Evolutionary conservation across 2,888 invertebrate species (phyloP).

Genomic region (Clunio marinus): DNA sequence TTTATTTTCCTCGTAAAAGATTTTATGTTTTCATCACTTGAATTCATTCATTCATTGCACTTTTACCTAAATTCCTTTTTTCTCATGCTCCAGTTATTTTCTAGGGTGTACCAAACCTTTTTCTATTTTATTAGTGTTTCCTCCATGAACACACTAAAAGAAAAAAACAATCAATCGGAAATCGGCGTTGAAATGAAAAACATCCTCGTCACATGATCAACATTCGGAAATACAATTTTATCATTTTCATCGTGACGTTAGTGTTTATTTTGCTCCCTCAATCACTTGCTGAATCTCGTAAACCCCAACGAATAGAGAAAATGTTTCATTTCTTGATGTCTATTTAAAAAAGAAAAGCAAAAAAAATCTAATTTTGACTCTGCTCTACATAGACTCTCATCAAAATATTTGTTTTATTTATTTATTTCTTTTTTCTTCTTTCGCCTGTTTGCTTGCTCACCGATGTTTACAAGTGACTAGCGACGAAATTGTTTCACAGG

Average conservation of each 20-base stretch:
- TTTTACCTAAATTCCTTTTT: no score
- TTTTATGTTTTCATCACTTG: no score
- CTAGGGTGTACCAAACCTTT: no score
- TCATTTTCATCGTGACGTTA: neutral
- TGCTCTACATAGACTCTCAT: neutral
- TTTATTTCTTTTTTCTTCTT: no score
- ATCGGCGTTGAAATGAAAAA: neutral
- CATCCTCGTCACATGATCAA: neutral
- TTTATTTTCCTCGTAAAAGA: no score
- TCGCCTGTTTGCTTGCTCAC: neutral
- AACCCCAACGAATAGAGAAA: neutral
- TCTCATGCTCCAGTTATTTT: no score
- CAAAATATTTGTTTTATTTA: no score
- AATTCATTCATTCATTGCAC: no score
- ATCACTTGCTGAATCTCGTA: neutral
- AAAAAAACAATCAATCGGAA: neutral
- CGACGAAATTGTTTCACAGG: neutral
- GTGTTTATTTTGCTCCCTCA: neutral
- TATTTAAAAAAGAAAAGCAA: neutral
- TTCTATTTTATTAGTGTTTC: no score
- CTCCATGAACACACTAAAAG: no score
- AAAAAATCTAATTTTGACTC: slow-evolving; percentile 3
- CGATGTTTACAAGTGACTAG: neutral
- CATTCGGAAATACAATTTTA: slow-evolving; percentile 23
- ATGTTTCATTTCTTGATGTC: neutral